Percentiles rank a stretch among this genome's conserved stretches.
Evolutionary conservation across 1,140 invertebrate species (phyloP).

Genomic region (Drosophila parabipectinata): DNA sequence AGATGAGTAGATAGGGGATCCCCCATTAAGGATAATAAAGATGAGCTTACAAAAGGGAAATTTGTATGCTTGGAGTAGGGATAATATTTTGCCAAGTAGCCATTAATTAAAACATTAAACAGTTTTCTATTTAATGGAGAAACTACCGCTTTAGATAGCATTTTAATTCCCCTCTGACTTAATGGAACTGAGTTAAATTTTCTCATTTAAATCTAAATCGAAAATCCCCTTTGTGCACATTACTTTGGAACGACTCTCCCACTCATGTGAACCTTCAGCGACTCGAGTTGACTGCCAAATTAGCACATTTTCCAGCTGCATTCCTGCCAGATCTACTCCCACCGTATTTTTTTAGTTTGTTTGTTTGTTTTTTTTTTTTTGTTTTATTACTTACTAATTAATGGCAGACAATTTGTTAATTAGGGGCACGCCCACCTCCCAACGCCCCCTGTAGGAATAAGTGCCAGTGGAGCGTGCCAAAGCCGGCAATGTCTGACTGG

Average conservation of each 20-base stretch:
- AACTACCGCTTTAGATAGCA: too few relatives aligned
- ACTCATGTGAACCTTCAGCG: constrained; percentile 18
- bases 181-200: background rate
- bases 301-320: constrained; percentile 54
- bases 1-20: background rate
- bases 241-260: constrained; percentile 14
- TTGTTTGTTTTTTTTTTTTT: background rate
- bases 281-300: constrained; percentile 40
- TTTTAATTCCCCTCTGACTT: too few relatives aligned
- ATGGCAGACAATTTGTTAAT: constrained; percentile 67
- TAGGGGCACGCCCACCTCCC: constrained; percentile 39
- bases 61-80: constrained; percentile 13
- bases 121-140: too few relatives aligned
- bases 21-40: constrained; percentile 7
- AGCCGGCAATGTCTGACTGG: constrained; percentile 35
- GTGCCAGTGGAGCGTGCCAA: constrained; percentile 45
- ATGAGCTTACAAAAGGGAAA: background rate
- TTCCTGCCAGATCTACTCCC: constrained; percentile 33
- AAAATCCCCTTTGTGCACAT: constrained; percentile 7
- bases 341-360: background rate
- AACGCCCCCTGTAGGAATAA: constrained; percentile 2
- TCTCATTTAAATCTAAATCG: constrained; percentile 1
- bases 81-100: constrained; percentile 6
- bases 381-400: constrained; percentile 66
- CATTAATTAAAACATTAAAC: background rate